Base-by-base conservation (phyloP, 2,888 invertebrate genomes). In the Xylota sylvarum region DNA sequence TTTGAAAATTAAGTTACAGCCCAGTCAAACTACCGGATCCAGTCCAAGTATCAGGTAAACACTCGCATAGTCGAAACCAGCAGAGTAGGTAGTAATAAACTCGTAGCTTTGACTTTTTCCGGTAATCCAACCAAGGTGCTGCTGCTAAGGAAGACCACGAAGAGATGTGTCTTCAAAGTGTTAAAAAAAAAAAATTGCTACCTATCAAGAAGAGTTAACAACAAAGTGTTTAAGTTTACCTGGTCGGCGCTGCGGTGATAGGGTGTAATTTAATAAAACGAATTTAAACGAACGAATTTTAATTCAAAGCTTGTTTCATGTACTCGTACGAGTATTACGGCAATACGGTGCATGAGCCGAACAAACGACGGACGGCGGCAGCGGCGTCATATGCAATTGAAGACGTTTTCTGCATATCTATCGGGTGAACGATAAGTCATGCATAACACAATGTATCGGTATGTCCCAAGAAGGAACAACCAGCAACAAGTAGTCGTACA, bases 391-490 rank as follows among this genome's bases (percentile, higher is more conserved):
- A 55, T 60, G 60, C 69, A 79, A 74, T 79, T 56, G 80, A 80
- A 74, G 79, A 84, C 79, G 56, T 37, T 62, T 50, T 64, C 74
- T 78, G 73, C 83, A 84, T 84, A 64, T 69, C 64, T 80, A 73
- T 65, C 56, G 40, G 43, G 40, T 60, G 84, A 74, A 52, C 43
- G 84, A 76, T 85, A 43, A 85, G 76, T 85, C 84, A 85, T 85
- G 84, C 84, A 80, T 50, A 76, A 69, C 80, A 56, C 80, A 80
- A 9, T 27, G 35, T 74, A 79, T 85, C 70, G 79, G 60, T 64
- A 69, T 64, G 60, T 46, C 70, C 50, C 14, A 30, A 52, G 52
- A 30, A 48, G 43, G n/a, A 12, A 12, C 43, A 14, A 6, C 9
- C 14, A 43, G 14, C 62, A 35, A 56, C 43, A 23, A 23, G 43